phyloP scores from a whole-genome alignment of 2,113 vertebrate genomes.

The Malurus elegans region DNA sequence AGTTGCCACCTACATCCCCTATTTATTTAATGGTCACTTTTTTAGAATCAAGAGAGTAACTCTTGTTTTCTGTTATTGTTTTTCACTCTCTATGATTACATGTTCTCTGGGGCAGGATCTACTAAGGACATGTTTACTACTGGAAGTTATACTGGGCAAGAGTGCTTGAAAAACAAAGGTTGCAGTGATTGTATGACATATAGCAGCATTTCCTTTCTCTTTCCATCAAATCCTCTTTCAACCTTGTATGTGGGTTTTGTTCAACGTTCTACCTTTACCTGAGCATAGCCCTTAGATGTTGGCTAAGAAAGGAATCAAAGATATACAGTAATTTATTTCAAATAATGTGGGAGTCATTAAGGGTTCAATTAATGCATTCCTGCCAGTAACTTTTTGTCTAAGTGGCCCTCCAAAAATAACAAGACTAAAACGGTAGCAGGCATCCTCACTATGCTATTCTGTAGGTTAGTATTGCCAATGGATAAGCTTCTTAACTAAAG shows the following conservation, averaged over 20 bases:
- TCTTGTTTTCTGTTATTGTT: neutral
- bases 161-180: neutral
- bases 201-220: neutral
- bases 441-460: neutral
- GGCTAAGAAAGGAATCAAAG: neutral
- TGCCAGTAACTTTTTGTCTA: neutral
- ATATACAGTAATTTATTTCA: neutral
- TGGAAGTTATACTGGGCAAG: neutral
- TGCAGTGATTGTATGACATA: neutral
- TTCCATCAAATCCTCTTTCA: neutral
- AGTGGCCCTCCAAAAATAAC: neutral
- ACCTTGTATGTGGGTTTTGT: neutral
- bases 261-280: neutral
- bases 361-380: neutral
- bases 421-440: neutral
- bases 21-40: neutral
- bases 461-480: neutral
- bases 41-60: neutral
- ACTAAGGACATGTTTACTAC: neutral
- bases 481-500: neutral
- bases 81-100: neutral
- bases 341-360: neutral
- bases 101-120: neutral
- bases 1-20: neutral
- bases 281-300: neutral